Evolutionary conservation across 1,140 invertebrate species (phyloP).

Genomic region (Polyergus mexicanus): DNA sequence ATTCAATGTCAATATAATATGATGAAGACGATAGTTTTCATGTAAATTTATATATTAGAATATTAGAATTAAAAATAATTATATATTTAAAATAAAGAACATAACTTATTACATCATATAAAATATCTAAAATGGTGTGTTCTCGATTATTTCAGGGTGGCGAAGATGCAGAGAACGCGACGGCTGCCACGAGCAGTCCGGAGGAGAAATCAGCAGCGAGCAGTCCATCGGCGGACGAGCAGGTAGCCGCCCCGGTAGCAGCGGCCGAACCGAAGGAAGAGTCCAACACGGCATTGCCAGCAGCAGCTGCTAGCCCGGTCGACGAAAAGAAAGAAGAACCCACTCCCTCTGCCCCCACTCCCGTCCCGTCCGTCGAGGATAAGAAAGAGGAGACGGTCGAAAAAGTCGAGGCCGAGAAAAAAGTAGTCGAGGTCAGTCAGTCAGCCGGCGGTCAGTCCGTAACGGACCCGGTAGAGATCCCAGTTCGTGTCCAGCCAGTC

Average conservation of each 20-base stretch:
- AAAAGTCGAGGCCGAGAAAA: conserved; percentile 79
- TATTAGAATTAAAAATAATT: not conserved
- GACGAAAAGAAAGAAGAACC: conserved; percentile 78
- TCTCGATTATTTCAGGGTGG: conserved; percentile 79
- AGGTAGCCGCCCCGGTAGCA: conserved; percentile 65
- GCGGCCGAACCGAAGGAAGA: conserved; percentile 74
- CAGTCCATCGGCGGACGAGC: conserved; percentile 81
- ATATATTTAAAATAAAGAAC: not conserved
- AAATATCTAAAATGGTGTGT: not conserved
- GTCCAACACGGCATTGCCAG: conserved; percentile 46
- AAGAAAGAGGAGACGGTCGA: conserved; percentile 76
- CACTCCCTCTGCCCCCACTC: conserved; percentile 75
- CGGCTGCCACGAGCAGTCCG: conserved; percentile 71
- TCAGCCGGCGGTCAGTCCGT: conserved; percentile 71
- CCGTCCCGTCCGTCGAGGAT: conserved; percentile 75
- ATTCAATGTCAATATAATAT: not conserved
- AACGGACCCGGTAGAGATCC: conserved; percentile 72
- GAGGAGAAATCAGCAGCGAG: conserved; percentile 82
- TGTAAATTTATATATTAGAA: not conserved
- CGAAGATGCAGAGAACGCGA: conserved; percentile 80
- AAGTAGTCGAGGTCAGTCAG: conserved; percentile 85
- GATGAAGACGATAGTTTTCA: not conserved
- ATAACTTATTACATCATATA: too few species aligned
- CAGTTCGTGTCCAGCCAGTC: conserved; percentile 73
- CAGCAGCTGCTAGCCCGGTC: conserved; percentile 58